These are phyloP conservation scores for Onychorhynchus coronatus DNA, from an alignment of 2,113 vertebrate genomes.

Conservation along the genomic window DNA sequence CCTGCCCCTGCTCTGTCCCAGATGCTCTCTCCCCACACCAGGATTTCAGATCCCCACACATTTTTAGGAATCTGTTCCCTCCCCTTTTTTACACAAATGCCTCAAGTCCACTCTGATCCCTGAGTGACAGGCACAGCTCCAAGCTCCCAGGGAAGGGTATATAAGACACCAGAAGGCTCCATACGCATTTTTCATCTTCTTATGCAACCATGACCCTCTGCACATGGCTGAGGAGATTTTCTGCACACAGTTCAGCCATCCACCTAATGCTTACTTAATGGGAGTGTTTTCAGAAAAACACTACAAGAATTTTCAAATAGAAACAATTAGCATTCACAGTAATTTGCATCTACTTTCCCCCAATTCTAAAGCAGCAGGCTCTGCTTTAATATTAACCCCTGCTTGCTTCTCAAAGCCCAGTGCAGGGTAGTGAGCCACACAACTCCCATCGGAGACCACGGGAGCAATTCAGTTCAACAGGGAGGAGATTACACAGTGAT, in stretches of 20 bases:
- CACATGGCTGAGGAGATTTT: not conserved
- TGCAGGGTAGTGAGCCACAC: constrained; percentile 38
- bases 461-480: not conserved
- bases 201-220: not conserved
- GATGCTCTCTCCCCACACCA: accelerated
- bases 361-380: constrained; percentile 46
- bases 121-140: not conserved
- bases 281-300: constrained; percentile 69
- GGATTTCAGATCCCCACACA: not conserved
- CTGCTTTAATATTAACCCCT: constrained; percentile 60
- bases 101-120: not conserved
- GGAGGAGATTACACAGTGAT: not conserved
- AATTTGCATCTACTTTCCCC: constrained; percentile 70
- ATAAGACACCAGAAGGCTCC: not conserved
- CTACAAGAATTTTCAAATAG: constrained; percentile 71
- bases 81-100: not conserved
- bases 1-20: not conserved
- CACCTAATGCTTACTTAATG: constrained; percentile 66
- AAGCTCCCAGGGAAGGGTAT: not conserved
- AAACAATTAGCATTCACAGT: constrained; percentile 71
- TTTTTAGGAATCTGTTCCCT: not conserved
- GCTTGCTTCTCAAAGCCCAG: constrained; percentile 28
- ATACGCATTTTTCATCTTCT: constrained; percentile 25
- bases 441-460: constrained; percentile 36
- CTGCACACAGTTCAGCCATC: constrained; percentile 38